Conservation (phyloP, 2,888 invertebrate species). For the Drosophila histrio region DNA sequence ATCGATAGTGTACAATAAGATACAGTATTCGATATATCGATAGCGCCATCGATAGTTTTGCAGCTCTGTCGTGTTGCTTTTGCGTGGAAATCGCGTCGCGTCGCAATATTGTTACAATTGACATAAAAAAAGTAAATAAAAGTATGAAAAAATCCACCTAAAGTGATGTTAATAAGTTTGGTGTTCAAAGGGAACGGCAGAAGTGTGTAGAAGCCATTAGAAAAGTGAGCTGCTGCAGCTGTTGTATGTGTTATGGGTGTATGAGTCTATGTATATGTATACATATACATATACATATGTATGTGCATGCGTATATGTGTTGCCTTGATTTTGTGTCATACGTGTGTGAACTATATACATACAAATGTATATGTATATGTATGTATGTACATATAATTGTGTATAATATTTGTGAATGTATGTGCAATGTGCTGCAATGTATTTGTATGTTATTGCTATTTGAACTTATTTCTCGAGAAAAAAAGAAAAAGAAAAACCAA, state of each 20-base stretch:
- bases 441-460: constrained; percentile 9
- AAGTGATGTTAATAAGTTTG: constrained; percentile 14
- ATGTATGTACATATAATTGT: constrained; percentile 34
- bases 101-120: constrained; percentile 50
- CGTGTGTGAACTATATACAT: constrained; percentile 47
- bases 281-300: constrained; percentile 20
- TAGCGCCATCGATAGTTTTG: too few relatives aligned
- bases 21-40: constrained; percentile 38
- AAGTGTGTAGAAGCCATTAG: constrained; percentile 39
- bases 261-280: constrained; percentile 28
- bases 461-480: not conserved
- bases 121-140: constrained; percentile 38
- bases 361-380: not conserved
- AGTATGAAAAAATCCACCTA: constrained; percentile 25
- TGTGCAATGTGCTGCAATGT: constrained; percentile 27
- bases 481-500: constrained; percentile 10
- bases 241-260: constrained; percentile 48
- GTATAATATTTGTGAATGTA: constrained; percentile 22
- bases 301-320: constrained; percentile 37
- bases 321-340: constrained; percentile 61
- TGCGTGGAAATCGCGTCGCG: constrained; percentile 52
- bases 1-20: too few relatives aligned
- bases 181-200: constrained; percentile 3
- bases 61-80: constrained; percentile 41
- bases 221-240: constrained; percentile 63